A percentile compares a stretch with the other conserved stretches of the same genome.
These are phyloP conservation scores for Exephanes ischioxanthus DNA, from an alignment of 2,888 invertebrate species.

Conservation along the genomic window DNA sequence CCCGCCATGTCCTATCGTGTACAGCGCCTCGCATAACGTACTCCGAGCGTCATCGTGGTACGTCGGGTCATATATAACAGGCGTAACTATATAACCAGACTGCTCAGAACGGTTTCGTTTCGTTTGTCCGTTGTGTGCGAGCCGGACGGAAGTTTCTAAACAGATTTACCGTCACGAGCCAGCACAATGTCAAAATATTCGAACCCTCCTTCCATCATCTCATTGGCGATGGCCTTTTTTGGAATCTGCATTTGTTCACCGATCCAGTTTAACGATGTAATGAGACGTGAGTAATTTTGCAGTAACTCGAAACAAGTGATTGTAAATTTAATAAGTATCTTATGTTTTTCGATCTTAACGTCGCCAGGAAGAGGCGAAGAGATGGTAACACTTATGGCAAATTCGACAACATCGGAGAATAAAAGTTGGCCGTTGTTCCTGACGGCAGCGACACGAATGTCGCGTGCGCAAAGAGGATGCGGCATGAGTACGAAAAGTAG, in stretches of 20 bases:
- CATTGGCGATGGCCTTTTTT: conserved; percentile 14
- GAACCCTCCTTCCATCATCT: conserved; percentile 5
- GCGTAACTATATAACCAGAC: conserved; percentile 69
- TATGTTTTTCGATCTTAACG: neutral
- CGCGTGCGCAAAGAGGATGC: conserved; percentile 85
- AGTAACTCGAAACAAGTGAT: neutral
- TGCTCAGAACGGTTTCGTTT: conserved; percentile 68
- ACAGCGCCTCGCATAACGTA: conserved; percentile 52
- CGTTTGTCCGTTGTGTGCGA: conserved; percentile 68
- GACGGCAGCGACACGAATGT: conserved; percentile 55
- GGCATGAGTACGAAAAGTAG: conserved; percentile 86
- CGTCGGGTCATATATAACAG: conserved; percentile 48
- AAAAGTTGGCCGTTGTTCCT: neutral
- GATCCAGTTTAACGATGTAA: neutral
- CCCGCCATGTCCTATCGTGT: neutral
- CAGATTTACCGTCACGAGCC: neutral
- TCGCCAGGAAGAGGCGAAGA: neutral
- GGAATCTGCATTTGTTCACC: conserved; percentile 39
- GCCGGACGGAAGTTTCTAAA: conserved; percentile 41
- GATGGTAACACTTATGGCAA: neutral
- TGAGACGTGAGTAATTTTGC: conserved; percentile 45
- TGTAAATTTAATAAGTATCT: no score
- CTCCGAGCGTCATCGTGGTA: conserved; percentile 48
- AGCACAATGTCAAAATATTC: conserved; percentile 28
- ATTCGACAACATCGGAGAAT: conserved; percentile 11